Conservation (phyloP, 2,113 vertebrate species). For the Trinectes maculatus region DNA sequence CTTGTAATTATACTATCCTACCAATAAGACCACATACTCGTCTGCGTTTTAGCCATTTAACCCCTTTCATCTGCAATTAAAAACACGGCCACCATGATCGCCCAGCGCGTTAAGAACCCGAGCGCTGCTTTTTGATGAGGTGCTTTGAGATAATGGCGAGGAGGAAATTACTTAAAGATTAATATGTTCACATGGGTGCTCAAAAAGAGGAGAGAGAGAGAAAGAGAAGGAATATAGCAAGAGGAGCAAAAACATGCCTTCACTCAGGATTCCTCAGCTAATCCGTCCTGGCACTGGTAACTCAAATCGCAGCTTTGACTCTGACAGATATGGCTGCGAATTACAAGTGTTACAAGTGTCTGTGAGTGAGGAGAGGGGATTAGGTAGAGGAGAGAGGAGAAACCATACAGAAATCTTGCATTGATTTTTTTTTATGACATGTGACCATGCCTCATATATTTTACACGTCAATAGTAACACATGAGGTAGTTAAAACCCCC, state of each 20-base stretch:
- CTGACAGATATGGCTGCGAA: constrained; percentile 72
- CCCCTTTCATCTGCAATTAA: constrained; percentile 50
- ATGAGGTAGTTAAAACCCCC: neutral
- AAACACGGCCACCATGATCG: constrained; percentile 33
- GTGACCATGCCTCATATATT: neutral
- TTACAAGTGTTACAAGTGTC: constrained; percentile 83
- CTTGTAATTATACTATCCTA: constrained; percentile 62
- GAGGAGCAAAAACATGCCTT: constrained; percentile 62
- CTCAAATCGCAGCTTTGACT: constrained; percentile 78
- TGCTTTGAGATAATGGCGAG: constrained; percentile 45
- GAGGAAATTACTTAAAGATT: constrained; percentile 33
- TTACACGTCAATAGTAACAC: neutral
- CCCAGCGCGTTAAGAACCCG: constrained; percentile 7
- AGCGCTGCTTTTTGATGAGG: constrained; percentile 42
- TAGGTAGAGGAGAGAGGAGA: constrained; percentile 47
- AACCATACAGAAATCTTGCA: neutral
- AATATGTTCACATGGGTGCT: constrained; percentile 16
- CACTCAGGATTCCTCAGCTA: constrained; percentile 73
- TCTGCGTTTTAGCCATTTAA: constrained; percentile 45
- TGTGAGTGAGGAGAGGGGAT: constrained; percentile 76
- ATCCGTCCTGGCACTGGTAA: constrained; percentile 72
- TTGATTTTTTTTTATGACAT: neutral
- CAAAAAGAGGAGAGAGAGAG: neutral
- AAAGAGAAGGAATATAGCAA: constrained; percentile 33
- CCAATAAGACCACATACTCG: constrained; percentile 48